phyloP scores from a whole-genome alignment of 1,140 invertebrate genomes.

The Eueides isabella region DNA sequence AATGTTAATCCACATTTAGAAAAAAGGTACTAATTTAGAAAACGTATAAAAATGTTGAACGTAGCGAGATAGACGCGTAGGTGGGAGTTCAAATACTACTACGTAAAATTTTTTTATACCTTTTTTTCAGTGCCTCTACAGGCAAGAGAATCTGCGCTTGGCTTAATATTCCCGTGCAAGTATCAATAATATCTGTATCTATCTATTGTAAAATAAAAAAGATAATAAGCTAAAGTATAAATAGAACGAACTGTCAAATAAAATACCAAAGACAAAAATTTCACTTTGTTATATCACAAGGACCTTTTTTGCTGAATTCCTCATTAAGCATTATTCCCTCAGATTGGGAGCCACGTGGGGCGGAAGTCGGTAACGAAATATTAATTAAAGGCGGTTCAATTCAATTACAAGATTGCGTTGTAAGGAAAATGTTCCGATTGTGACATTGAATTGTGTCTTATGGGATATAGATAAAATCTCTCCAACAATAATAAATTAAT shows the following conservation, averaged over 20 bases:
- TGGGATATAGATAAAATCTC: background rate
- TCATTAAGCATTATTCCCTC: background rate
- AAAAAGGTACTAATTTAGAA: too few relatives aligned
- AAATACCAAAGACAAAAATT: background rate
- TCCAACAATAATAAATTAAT: background rate
- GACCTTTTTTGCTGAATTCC: constrained; percentile 3
- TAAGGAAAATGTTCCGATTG: background rate
- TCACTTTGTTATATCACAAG: background rate
- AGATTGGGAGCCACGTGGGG: background rate
- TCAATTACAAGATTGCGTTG: background rate
- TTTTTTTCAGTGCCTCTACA: too few relatives aligned
- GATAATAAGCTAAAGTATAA: too few relatives aligned
- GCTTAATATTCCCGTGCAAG: too few relatives aligned
- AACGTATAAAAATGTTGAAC: too few relatives aligned
- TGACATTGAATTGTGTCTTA: background rate
- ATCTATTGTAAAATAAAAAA: too few relatives aligned
- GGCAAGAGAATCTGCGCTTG: too few relatives aligned
- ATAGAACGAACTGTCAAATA: background rate
- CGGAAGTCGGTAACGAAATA: constrained; percentile 9
- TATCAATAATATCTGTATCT: too few relatives aligned
- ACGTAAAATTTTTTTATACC: too few relatives aligned
- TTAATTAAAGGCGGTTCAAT: constrained; percentile 14
- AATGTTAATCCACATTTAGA: too few relatives aligned
- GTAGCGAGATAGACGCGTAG: too few relatives aligned
- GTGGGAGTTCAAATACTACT: too few relatives aligned